These are phyloP conservation scores for Podarcis lilfordi DNA, from an alignment of 2,797 vertebrate genomes.

Conservation along the genomic window DNA sequence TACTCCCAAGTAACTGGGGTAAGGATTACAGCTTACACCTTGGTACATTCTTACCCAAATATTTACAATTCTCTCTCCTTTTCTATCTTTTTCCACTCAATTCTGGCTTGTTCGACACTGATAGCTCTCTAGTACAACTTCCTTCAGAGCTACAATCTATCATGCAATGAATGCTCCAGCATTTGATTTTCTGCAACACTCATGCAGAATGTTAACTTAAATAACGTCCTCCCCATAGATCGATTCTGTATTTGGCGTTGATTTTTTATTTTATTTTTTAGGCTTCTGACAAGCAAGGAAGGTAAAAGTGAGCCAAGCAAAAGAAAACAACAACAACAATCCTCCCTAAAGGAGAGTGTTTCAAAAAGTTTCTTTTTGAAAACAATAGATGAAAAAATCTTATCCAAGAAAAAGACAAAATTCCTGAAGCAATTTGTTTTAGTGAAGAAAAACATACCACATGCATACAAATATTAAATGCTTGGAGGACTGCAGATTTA, in stretches of 20 bases:
- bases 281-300: neutral
- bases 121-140: constrained; percentile 3
- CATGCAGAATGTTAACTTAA: neutral
- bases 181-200: neutral
- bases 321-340: neutral
- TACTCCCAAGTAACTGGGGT: no score
- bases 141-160: constrained; percentile 8
- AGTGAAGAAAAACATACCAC: neutral
- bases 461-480: neutral
- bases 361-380: constrained; percentile 15
- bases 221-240: neutral
- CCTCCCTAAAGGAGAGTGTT: neutral
- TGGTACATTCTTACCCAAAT: neutral
- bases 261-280: neutral
- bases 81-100: neutral
- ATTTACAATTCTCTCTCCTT: neutral
- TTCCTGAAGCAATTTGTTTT: neutral
- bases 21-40: no score
- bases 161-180: neutral
- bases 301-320: neutral
- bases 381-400: neutral
- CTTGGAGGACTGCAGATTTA: neutral
- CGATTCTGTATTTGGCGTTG: neutral
- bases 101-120: neutral
- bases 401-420: neutral